These are phyloP conservation scores for Drosophila cracens DNA, from an alignment of 2,888 invertebrate genomes.

Conservation along the genomic window DNA sequence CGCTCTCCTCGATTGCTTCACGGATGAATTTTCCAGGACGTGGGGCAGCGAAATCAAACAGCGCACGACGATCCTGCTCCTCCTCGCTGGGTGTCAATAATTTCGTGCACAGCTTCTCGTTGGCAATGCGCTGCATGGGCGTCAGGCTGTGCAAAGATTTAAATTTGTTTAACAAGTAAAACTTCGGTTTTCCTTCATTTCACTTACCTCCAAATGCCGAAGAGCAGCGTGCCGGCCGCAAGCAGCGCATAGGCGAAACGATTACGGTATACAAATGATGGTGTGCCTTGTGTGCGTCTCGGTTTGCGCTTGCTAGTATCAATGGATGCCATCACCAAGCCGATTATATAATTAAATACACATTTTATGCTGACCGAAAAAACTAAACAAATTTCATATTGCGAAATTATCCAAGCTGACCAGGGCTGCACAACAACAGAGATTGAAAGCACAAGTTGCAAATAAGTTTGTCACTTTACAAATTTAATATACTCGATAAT, in stretches of 20 bases:
- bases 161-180: not conserved
- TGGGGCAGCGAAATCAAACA: slow-evolving; percentile 73
- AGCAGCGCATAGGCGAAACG: slow-evolving; percentile 86
- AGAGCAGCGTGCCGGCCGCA: slow-evolving; percentile 79
- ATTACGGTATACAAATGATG: slow-evolving; percentile 87
- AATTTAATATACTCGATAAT: not conserved
- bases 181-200: not conserved
- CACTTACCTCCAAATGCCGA: slow-evolving; percentile 77
- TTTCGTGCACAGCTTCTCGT: slow-evolving; percentile 60
- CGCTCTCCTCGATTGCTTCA: slow-evolving; percentile 70
- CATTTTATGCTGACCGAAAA: slow-evolving; percentile 39
- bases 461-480: not conserved
- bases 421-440: slow-evolving; percentile 34
- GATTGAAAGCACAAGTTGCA: not conserved
- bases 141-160: slow-evolving; percentile 62
- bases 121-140: slow-evolving; percentile 71
- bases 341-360: slow-evolving; percentile 59
- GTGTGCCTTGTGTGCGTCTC: slow-evolving; percentile 88
- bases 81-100: slow-evolving; percentile 58
- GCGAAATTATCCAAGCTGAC: slow-evolving; percentile 1
- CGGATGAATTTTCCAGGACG: slow-evolving; percentile 67
- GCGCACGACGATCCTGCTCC: slow-evolving; percentile 72
- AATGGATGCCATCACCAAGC: slow-evolving; percentile 74
- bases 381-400: slow-evolving; percentile 16
- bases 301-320: slow-evolving; percentile 88